Conservation (phyloP, 2,113 vertebrate genomes). For the Parotia lawesii region DNA sequence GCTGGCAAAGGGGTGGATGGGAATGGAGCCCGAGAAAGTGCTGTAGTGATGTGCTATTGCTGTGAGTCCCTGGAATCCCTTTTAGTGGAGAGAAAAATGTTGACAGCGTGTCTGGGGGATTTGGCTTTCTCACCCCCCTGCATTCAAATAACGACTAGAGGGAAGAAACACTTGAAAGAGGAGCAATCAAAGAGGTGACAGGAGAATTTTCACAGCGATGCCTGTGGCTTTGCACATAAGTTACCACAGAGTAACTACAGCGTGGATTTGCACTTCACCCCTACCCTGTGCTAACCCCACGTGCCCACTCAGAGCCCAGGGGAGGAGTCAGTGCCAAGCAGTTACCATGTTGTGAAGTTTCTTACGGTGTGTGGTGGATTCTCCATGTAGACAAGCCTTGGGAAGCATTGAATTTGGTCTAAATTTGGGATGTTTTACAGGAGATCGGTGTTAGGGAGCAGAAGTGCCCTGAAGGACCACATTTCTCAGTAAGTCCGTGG, state of each 20-base stretch:
- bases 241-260: not conserved
- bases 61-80: not conserved
- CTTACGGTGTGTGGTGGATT: not conserved
- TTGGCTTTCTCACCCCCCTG: not conserved
- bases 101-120: not conserved
- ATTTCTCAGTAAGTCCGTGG: rapidly evolving
- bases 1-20: not conserved
- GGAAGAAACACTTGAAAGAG: not conserved
- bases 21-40: not conserved
- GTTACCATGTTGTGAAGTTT: rapidly evolving
- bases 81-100: not conserved
- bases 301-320: not conserved
- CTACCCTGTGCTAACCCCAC: not conserved
- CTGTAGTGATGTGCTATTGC: not conserved
- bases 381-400: slow-evolving; percentile 16
- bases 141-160: not conserved
- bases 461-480: not conserved
- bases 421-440: not conserved
- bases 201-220: not conserved
- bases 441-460: not conserved
- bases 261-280: rapidly evolving
- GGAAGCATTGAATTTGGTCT: not conserved
- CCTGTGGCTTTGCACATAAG: not conserved
- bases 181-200: not conserved
- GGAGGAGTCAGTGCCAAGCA: not conserved